Evolutionary conservation across 23 tunicate genomes (phyloP), one percentile per base, ranked within the genome.

Genomic region (Trididemnum clinides): DNA sequence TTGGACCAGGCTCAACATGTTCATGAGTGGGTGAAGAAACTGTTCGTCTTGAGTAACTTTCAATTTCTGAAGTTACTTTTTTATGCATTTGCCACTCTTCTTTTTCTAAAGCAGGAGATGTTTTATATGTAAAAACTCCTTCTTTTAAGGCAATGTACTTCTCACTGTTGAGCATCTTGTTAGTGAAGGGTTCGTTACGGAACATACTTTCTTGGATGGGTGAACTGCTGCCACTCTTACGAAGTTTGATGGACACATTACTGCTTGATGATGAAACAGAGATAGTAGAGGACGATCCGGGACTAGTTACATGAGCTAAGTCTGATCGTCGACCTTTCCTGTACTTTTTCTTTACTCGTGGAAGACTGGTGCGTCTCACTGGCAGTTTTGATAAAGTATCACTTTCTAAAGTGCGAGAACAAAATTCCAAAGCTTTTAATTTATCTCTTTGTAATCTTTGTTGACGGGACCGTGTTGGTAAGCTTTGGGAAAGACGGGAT

Each of bases 61-160:
- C 27, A 25, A 12, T 19, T 63, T 63, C 71, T 25, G 54, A 10
- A 10, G 10, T 15, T 15, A 49, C 15, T 15, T 49, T 10, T 10
- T 49, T 10, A 49, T 49, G 54, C 54, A n/a, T n/a, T n/a, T n/a
- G n/a, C n/a, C 77, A 37, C 50, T 82, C 85, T 33, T 88, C 94
- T 39, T 69, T 82, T 69, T 87, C 91, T 33, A 88, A 84, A 1
- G 86, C 91, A 1, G 89, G 88, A 39, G 90, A 85, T 29, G 71
- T 87, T 58, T 92, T 92, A 57, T 92, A 92, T 0, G 97, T 92
- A 66, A 70, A 92, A 10, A 92, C 97, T 19, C 97, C 97, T 34
- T 82, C 82, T 20, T 86, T 66, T 39, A 92, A 57, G 3, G 91
- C 97, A 32, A 92, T 92, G 86, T 92, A 92, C 51, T 92, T 92